Conservation (phyloP, 2,113 vertebrate species). For the Caranx ignobilis region DNA sequence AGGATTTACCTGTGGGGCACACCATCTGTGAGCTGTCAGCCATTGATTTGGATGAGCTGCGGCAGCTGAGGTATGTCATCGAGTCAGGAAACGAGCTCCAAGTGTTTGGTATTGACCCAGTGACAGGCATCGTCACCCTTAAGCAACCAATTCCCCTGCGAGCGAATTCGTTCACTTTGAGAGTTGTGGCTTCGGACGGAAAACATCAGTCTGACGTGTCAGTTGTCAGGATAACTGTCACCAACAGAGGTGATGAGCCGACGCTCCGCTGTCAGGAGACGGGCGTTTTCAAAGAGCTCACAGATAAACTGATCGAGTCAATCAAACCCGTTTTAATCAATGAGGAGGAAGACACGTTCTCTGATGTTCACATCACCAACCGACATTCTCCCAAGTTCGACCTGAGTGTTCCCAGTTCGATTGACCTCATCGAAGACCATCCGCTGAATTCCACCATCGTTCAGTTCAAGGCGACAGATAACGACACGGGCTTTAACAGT, state of each 20-base stretch:
- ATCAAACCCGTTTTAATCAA: constrained; percentile 84
- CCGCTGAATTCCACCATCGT: constrained; percentile 86
- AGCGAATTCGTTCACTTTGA: constrained; percentile 83
- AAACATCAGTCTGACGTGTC: constrained; percentile 87
- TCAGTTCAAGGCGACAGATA: constrained; percentile 88
- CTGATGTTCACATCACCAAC: constrained; percentile 90
- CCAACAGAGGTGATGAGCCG: constrained; percentile 76
- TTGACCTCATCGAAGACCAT: constrained; percentile 88
- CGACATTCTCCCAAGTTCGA: constrained; percentile 90
- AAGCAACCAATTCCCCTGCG: constrained; percentile 80
- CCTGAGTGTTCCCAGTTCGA: constrained; percentile 86
- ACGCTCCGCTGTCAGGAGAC: constrained; percentile 90
- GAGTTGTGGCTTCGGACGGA: constrained; percentile 91
- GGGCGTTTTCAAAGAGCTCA: constrained; percentile 88
- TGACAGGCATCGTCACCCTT: constrained; percentile 88
- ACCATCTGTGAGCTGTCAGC: constrained; percentile 88
- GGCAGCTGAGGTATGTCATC: constrained; percentile 90
- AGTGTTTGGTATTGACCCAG: constrained; percentile 88
- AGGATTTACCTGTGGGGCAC: constrained; percentile 84
- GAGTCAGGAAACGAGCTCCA: constrained; percentile 90
- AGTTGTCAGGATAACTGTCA: constrained; percentile 88
- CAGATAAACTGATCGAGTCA: constrained; percentile 90
- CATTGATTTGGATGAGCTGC: constrained; percentile 93
- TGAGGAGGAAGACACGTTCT: constrained; percentile 88
- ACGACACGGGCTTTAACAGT: constrained; percentile 91